phyloP scores from a whole-genome alignment of 2,888 invertebrate genomes.

The Epirrita christyi region DNA sequence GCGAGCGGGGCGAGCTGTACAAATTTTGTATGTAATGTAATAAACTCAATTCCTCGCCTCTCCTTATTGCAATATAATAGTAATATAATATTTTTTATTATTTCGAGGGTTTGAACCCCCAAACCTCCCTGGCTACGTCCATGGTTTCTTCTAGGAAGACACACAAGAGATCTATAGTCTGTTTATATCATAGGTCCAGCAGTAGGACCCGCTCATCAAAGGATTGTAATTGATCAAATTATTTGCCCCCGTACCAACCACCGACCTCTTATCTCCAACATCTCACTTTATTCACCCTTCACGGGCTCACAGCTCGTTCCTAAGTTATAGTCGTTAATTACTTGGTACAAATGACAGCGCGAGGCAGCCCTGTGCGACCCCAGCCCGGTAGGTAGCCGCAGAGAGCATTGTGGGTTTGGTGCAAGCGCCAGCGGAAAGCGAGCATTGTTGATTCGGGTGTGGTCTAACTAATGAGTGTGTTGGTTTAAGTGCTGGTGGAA shows the following conservation, averaged over 20 bases:
- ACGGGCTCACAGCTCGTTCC: constrained; percentile 17
- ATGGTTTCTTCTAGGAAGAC: neutral
- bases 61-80: too few relatives aligned
- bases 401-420: constrained; percentile 12
- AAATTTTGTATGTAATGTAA: too few relatives aligned
- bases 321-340: constrained; percentile 26
- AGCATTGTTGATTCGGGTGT: neutral
- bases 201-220: too few relatives aligned
- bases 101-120: too few relatives aligned
- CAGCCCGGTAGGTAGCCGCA: constrained; percentile 12
- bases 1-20: too few relatives aligned
- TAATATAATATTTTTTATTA: too few relatives aligned
- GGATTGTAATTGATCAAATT: neutral
- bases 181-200: too few relatives aligned
- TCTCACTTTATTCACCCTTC: constrained; percentile 15
- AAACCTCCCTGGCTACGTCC: too few relatives aligned
- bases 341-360: constrained; percentile 13
- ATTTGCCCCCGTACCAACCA: neutral
- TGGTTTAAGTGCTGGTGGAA: too few relatives aligned
- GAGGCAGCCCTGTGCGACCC: constrained; percentile 24
- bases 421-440: neutral
- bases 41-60: too few relatives aligned
- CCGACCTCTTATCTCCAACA: constrained; percentile 9
- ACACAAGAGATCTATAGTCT: too few relatives aligned
- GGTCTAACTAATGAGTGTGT: too few relatives aligned